A percentile compares a stretch with the other conserved stretches of the same genome.
phyloP scores from a whole-genome alignment of 2,888 invertebrate genomes.

The Argyresthia albistria region DNA sequence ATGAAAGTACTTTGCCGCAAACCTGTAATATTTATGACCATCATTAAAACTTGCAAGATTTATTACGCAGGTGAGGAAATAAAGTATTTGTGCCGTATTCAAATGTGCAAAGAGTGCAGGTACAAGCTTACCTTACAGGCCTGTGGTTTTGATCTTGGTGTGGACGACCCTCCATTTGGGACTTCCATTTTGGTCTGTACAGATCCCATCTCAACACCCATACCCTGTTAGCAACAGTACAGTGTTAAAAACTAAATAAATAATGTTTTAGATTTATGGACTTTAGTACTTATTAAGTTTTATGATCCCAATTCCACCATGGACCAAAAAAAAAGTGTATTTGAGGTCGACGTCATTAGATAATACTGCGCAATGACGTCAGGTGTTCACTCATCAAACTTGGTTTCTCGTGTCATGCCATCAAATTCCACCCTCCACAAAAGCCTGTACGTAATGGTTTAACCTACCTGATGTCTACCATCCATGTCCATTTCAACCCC shows the following conservation, averaged over 20 bases:
- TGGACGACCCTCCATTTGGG: constrained; percentile 46
- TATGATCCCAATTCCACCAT: no score
- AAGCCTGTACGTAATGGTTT: background rate
- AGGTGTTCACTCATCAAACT: no score
- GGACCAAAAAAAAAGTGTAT: no score
- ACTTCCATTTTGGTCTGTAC: constrained; percentile 67
- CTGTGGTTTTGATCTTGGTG: constrained; percentile 78
- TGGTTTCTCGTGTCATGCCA: no score
- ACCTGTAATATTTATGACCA: constrained; percentile 48
- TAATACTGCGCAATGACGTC: no score
- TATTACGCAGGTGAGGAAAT: no score
- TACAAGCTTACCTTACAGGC: constrained; percentile 74
- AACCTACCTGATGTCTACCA: constrained; percentile 52
- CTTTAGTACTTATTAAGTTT: no score
- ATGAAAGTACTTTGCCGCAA: constrained; percentile 83
- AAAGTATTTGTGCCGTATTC: no score
- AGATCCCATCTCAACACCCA: constrained; percentile 63
- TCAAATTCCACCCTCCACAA: no score
- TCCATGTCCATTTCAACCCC: constrained; percentile 68
- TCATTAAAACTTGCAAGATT: background rate
- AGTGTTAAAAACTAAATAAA: background rate
- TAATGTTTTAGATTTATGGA: background rate
- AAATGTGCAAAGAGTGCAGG: background rate
- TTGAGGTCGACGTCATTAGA: no score
- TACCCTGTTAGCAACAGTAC: constrained; percentile 32